phyloP scores from a whole-genome alignment of 2,797 vertebrate genomes.

The Sebastes goodei region DNA sequence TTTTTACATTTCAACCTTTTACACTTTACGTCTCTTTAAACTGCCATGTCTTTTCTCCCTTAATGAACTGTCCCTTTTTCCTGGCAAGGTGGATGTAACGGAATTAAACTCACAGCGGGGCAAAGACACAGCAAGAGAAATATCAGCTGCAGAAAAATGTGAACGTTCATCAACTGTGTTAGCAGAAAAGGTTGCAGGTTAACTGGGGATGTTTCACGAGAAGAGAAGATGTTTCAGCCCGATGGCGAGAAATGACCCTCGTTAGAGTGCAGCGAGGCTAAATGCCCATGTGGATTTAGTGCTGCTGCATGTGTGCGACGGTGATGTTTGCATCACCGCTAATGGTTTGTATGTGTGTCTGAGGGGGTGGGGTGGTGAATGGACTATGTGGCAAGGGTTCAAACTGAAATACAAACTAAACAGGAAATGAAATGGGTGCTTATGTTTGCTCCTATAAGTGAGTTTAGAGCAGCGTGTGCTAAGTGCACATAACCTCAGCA shows the following conservation, averaged over 20 bases:
- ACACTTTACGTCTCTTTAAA: slow-evolving; percentile 37
- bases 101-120: slow-evolving; percentile 55
- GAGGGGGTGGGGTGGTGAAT: background rate
- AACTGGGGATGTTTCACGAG: slow-evolving; percentile 56
- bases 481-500: background rate
- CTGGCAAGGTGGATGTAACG: slow-evolving; percentile 32
- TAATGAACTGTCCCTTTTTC: slow-evolving; percentile 59
- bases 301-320: slow-evolving; percentile 6
- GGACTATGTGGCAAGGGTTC: slow-evolving; percentile 10
- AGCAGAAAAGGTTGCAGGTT: slow-evolving; percentile 67
- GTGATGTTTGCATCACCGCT: background rate
- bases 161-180: slow-evolving; percentile 42
- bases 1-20: slow-evolving; percentile 51
- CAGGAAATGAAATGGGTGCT: slow-evolving; percentile 11
- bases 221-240: slow-evolving; percentile 39
- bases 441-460: slow-evolving; percentile 9
- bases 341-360: background rate
- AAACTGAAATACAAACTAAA: slow-evolving; percentile 31
- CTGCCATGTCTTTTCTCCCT: slow-evolving; percentile 37
- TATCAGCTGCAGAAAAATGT: slow-evolving; percentile 46
- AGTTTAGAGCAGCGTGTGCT: background rate
- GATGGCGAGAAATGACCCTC: slow-evolving; percentile 49
- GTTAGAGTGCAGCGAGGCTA: slow-evolving; percentile 31
- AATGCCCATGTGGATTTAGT: slow-evolving; percentile 34
- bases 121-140: slow-evolving; percentile 28